These are phyloP conservation scores for Typhlichthys subterraneus DNA, from an alignment of 2,797 vertebrate species.

Conservation along the genomic window DNA sequence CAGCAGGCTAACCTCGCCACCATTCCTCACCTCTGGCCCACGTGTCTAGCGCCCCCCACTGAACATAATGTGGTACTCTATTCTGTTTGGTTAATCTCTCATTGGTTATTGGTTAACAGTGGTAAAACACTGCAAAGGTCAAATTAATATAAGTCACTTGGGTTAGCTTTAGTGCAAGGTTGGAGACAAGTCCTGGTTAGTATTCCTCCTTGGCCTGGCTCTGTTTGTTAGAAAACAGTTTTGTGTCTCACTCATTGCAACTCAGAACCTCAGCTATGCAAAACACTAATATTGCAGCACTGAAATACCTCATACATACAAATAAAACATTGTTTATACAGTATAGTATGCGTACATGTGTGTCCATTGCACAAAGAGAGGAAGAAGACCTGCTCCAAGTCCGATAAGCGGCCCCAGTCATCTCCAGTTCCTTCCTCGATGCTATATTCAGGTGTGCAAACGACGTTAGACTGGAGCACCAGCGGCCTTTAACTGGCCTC, in stretches of 20 bases:
- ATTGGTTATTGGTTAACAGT: constrained; percentile 29
- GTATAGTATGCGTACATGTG: too few species aligned
- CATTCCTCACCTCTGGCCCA: constrained; percentile 44
- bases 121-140: constrained; percentile 14
- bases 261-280: too few species aligned
- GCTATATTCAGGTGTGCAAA: constrained; percentile 59
- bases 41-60: constrained; percentile 20
- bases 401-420: constrained; percentile 20
- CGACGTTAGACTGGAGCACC: constrained; percentile 50
- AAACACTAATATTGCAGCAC: too few species aligned
- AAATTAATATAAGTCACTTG: too few species aligned
- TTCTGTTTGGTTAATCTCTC: constrained; percentile 47
- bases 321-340: too few species aligned
- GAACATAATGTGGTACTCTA: constrained; percentile 14
- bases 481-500: constrained; percentile 56
- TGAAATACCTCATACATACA: too few species aligned
- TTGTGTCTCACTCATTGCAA: too few species aligned
- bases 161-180: too few species aligned
- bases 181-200: too few species aligned
- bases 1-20: constrained; percentile 56
- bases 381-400: constrained; percentile 23
- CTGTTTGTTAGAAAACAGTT: too few species aligned
- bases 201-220: too few species aligned
- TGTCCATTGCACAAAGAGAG: too few species aligned
- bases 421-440: constrained; percentile 35